Base-by-base conservation (phyloP, 2,888 invertebrate genomes). In the Nemurella pictetii region DNA sequence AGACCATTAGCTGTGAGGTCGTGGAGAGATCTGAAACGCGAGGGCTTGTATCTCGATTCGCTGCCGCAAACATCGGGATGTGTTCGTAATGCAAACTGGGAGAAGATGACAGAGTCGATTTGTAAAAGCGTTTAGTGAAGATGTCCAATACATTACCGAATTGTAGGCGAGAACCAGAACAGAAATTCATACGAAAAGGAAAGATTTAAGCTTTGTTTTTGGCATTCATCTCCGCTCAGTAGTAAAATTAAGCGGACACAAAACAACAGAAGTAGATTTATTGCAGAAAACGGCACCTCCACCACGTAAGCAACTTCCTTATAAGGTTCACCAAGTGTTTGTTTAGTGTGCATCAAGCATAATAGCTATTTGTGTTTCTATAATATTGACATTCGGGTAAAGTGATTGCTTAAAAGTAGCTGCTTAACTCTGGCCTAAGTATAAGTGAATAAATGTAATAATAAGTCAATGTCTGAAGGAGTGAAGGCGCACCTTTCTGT, bases 381-480 rank as follows among this genome's bases (percentile, higher is more conserved):
- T 55, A 20, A 55, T 55, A 55, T 55, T 55, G 55, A 15, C 55
- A 55, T 20, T 55, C 20, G 55, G 55, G 1, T 20, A 15, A 55
- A 55, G 55, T 55, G 55, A 55, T 55, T 55, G 20, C 20, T 55
- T 7, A 7, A 55, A 55, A 55, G 55, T 55, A 55, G 55, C 55
- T 55, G 20, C 55, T 55, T 55, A 55, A 20, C 55, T 20, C 15
- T 1, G 15, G 55, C 12, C 9, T 75, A 75, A 75, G 75, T 75
- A 20, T 75, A 78, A 55, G 82, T 82, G 81, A 81, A 36, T 81
- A 81, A 36, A 36, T n/a, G 55, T 81, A 81, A n/a, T 81, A 81
- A 81, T 81, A 82, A 28, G 26, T 82, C 82, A 82, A 20, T 82
- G 82, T 36, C 82, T n/a, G n/a, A n/a, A n/a, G n/a, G n/a, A n/a